Evolutionary conservation across 2,797 vertebrate species (phyloP).

Genomic region (Phrynocephalus vlangalii): DNA sequence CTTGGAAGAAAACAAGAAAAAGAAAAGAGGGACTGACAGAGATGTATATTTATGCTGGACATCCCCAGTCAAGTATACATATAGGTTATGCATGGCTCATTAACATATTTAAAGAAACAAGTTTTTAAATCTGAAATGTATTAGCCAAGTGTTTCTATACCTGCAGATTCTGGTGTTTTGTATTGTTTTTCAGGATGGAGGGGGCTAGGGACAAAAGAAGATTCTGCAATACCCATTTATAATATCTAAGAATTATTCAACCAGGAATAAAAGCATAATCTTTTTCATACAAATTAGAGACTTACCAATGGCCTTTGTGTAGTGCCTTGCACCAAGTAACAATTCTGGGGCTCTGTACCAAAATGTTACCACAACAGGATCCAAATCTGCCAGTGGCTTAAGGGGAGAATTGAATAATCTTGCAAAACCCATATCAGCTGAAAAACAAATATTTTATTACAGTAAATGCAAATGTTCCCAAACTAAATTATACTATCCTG

Average conservation of each 20-base stretch:
- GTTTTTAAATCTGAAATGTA: neutral
- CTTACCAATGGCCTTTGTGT: constrained; percentile 99
- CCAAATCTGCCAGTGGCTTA: constrained; percentile 90
- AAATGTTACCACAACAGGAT: constrained; percentile 92
- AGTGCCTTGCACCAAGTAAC: constrained; percentile 92
- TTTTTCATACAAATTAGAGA: constrained; percentile 41
- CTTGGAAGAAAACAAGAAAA: neutral
- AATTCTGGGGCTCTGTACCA: constrained; percentile 92
- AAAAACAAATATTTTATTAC: constrained; percentile 27
- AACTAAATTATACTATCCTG: neutral
- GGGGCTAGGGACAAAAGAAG: no score
- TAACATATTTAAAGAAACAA: neutral
- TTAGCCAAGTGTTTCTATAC: neutral
- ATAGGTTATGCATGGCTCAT: neutral
- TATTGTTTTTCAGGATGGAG: no score
- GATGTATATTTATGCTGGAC: neutral
- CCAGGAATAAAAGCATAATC: neutral
- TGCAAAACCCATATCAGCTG: constrained; percentile 94
- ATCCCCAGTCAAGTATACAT: neutral
- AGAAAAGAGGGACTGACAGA: no score
- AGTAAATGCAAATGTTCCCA: neutral
- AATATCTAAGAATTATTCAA: neutral
- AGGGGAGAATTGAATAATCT: constrained; percentile 91
- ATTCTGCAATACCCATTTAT: neutral
- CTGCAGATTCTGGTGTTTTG: neutral